Percentiles rank a stretch among this genome's conserved stretches.
Evolutionary conservation across 2,797 vertebrate species (phyloP).

Genomic region (Poecilia velifera): DNA sequence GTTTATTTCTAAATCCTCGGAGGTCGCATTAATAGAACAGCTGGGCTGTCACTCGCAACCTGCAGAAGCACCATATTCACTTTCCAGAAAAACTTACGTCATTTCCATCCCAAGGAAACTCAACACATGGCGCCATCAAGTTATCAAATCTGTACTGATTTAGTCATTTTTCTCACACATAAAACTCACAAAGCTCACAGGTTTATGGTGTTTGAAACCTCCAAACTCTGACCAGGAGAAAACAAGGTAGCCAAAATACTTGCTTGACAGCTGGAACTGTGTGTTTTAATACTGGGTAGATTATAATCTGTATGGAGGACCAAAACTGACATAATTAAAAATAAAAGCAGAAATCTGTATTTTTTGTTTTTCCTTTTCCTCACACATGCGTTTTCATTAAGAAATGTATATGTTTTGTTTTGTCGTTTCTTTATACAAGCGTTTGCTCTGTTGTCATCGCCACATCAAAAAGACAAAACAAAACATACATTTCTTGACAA

Average conservation of each 20-base stretch:
- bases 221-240: constrained; percentile 44
- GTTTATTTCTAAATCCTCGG: constrained; percentile 27
- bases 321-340: too few relatives aligned
- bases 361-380: too few relatives aligned
- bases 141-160: constrained; percentile 14
- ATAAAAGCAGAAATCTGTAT: too few relatives aligned
- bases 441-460: too few relatives aligned
- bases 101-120: constrained; percentile 27
- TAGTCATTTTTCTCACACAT: constrained; percentile 8
- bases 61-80: constrained; percentile 2
- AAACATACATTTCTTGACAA: too few relatives aligned
- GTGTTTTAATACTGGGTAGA: constrained; percentile 39
- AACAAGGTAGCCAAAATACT: constrained; percentile 44
- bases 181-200: constrained; percentile 31
- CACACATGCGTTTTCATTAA: too few relatives aligned
- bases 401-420: too few relatives aligned
- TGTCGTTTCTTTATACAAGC: too few relatives aligned
- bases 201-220: constrained; percentile 38
- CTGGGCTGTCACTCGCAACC: constrained; percentile 38
- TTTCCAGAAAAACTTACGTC: constrained; percentile 18
- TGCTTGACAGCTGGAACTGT: constrained; percentile 49
- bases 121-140: constrained; percentile 32
- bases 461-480: too few relatives aligned
- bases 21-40: constrained; percentile 38
- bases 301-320: constrained; percentile 23